These are phyloP conservation scores for Gisinianus flammeolus DNA, from an alignment of 2,888 invertebrate species.

Conservation along the genomic window DNA sequence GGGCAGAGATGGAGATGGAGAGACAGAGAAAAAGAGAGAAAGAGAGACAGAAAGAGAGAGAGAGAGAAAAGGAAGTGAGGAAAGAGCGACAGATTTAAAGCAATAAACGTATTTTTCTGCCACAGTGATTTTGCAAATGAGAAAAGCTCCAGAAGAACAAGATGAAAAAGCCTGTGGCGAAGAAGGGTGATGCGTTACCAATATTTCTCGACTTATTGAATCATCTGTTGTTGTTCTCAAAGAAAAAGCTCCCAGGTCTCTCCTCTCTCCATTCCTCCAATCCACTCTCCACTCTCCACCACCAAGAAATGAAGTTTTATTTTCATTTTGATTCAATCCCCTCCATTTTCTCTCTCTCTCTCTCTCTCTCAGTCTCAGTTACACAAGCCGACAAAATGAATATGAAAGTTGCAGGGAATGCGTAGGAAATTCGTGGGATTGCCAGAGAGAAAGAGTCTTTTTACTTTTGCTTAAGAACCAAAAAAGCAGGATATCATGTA, in stretches of 20 bases:
- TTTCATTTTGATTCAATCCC: constrained; percentile 12
- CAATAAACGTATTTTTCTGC: constrained; percentile 50
- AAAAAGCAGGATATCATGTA: too few relatives aligned
- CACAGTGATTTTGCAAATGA: constrained; percentile 52
- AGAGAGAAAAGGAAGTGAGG: constrained; percentile 25
- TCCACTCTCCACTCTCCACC: background rate
- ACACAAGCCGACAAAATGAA: constrained; percentile 4
- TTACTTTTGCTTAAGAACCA: too few relatives aligned
- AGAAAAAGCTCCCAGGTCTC: constrained; percentile 37
- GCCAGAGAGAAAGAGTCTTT: background rate
- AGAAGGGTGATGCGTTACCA: constrained; percentile 40
- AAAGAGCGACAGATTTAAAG: constrained; percentile 35
- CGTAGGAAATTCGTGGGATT: background rate
- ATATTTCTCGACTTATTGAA: constrained; percentile 53
- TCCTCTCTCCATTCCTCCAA: background rate
- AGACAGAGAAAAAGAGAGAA: background rate
- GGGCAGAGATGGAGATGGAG: background rate
- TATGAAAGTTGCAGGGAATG: too few relatives aligned
- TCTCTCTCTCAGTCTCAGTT: background rate
- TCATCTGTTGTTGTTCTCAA: constrained; percentile 54
- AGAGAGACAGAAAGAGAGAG: constrained; percentile 2
- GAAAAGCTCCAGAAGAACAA: constrained; percentile 41
- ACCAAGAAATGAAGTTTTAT: constrained; percentile 14
- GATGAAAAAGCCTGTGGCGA: constrained; percentile 31
- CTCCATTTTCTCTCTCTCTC: background rate